Percentiles rank a stretch among this genome's conserved stretches.
phyloP scores from a whole-genome alignment of 2,797 vertebrate species.

The Lophotriccus pileatus region DNA sequence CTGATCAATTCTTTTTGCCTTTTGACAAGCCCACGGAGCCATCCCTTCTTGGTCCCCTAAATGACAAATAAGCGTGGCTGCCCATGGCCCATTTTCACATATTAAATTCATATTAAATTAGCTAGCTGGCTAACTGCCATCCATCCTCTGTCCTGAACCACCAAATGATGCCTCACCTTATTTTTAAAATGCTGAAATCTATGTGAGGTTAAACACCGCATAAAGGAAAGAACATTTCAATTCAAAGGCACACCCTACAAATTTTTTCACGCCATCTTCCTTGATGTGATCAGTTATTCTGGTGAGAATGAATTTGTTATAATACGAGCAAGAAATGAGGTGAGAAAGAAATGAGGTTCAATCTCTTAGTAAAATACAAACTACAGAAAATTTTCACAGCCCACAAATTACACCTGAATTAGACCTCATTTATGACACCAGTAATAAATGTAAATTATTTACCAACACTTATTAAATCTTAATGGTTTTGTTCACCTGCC shows the following conservation, averaged over 20 bases:
- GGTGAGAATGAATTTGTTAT: background rate
- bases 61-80: background rate
- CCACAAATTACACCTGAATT: background rate
- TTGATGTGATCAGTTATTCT: background rate
- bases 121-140: background rate
- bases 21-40: background rate
- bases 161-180: background rate
- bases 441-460: slow-evolving; percentile 1
- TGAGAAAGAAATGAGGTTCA: background rate
- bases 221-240: background rate
- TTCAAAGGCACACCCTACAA: background rate
- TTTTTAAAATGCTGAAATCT: background rate
- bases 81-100: background rate
- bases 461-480: background rate
- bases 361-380: background rate
- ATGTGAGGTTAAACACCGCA: background rate
- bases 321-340: background rate
- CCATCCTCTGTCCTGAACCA: background rate
- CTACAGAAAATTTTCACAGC: background rate
- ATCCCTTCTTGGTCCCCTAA: background rate
- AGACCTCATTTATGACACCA: background rate
- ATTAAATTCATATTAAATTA: too few species aligned
- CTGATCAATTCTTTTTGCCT: background rate
- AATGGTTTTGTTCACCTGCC: background rate
- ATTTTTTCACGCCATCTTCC: background rate